Percentiles rank a stretch among this genome's conserved stretches.
phyloP scores from a whole-genome alignment of 2,888 invertebrate genomes.

The Carterocephalus palaemon region DNA sequence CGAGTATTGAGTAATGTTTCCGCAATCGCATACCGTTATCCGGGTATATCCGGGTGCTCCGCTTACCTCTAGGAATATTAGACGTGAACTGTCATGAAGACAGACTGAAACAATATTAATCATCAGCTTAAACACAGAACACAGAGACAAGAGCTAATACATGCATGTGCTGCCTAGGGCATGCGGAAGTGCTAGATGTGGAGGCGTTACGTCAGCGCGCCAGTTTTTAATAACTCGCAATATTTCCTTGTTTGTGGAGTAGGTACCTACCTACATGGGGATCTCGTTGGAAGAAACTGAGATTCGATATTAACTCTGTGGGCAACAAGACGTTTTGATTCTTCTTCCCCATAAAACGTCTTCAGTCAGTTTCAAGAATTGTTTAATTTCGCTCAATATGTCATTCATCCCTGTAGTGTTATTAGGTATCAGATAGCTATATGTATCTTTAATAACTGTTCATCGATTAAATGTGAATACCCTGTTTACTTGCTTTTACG shows the following conservation, averaged over 20 bases:
- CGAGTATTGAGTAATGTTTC: slow-evolving; percentile 49
- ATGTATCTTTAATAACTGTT: no score
- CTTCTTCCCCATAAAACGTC: no score
- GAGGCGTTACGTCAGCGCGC: slow-evolving; percentile 72
- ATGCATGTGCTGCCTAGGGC: slow-evolving; percentile 47
- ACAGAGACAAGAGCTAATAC: no score
- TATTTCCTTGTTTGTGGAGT: slow-evolving; percentile 70
- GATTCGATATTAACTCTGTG: slow-evolving; percentile 15
- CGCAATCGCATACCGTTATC: slow-evolving; percentile 56
- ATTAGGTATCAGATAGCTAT: no score
- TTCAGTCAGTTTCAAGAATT: no score
- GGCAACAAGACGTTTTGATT: no score
- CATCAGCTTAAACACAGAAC: no score
- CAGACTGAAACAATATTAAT: slow-evolving; percentile 4
- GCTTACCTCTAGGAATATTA: slow-evolving; percentile 32
- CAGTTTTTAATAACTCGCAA: slow-evolving; percentile 73
- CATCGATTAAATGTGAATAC: not conserved
- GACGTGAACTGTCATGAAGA: not conserved
- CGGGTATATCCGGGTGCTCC: slow-evolving; percentile 32
- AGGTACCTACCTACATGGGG: no score
- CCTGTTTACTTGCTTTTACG: no score
- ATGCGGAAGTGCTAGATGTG: slow-evolving; percentile 68
- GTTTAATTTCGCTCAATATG: no score
- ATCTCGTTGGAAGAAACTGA: slow-evolving; percentile 2
- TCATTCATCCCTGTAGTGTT: no score